Evolutionary conservation across 2,797 vertebrate species (phyloP), one percentile per base, ranked within the genome.

Genomic region (Atherinosoma microstoma): DNA sequence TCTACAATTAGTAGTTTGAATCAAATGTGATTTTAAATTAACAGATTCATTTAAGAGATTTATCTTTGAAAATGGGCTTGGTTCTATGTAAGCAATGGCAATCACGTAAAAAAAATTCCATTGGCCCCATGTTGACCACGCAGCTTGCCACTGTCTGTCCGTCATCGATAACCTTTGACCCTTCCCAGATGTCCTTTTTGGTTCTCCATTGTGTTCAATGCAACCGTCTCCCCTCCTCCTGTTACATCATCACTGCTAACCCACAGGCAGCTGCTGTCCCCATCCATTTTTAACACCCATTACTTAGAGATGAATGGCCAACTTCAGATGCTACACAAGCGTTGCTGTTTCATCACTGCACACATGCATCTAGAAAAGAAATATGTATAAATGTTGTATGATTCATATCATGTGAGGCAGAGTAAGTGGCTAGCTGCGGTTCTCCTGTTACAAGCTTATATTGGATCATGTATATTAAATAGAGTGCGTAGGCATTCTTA

Each of bases 201-300:
- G 65, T 56, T 65, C 71, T 77, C 76, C 29, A 69, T 91, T 90
- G 85, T 91, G 75, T 87, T 75, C 35, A 76, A 80, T 76, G 64
- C 75, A 11, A 67, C 10, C 64, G 15, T 69, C 72, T 59, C 78
- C 79, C 73, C 75, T 81, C 81, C 83, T 90, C 80, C 78, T 86
- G 79, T 91, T 92, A 88, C 89, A 86, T 92, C 91, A 90, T 56
- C 42, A n/a, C 76, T 73, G 47, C 84, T 75, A 54, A 74, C 80
- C 87, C 83, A 83, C 66, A 65, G 83, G 85, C 91, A 93, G 89
- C 89, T 91, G 91, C 85, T 82, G 78, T 73, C 84, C 64, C 79
- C 85, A 86, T 92, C 84, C 88, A 90, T 91, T 83, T 91, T 90
- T 89, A 89, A 91, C 18, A 58, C 16, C 70, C 78, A 76, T 91